Percentiles rank a stretch among this genome's conserved stretches.
phyloP scores from a whole-genome alignment of 2,113 vertebrate species.

The Halichoeres trimaculatus region DNA sequence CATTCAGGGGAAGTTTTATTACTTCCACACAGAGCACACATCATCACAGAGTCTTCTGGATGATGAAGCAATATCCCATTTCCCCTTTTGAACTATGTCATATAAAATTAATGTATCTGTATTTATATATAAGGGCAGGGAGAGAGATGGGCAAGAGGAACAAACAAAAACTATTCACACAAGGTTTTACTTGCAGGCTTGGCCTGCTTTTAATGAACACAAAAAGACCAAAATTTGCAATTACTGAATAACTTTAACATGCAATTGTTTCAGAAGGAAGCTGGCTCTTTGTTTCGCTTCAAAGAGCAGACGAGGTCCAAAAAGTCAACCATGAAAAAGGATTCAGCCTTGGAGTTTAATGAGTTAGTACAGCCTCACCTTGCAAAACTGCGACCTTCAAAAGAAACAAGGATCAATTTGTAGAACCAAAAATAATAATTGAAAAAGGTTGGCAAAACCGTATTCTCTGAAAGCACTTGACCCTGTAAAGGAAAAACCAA shows the following conservation, averaged over 20 bases:
- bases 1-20: conserved; percentile 18
- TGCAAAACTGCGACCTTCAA: conserved; percentile 39
- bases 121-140: conserved; percentile 24
- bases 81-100: conserved; percentile 30
- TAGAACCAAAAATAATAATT: no score
- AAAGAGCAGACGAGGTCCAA: neutral
- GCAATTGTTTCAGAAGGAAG: neutral
- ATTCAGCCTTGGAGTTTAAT: conserved; percentile 20
- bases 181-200: conserved; percentile 18
- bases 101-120: conserved; percentile 28
- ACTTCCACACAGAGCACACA: neutral
- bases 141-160: conserved; percentile 10
- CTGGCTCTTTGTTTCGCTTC: neutral
- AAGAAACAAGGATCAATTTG: conserved; percentile 38
- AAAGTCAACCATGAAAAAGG: conserved; percentile 38
- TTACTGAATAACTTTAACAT: conserved; percentile 30
- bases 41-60: conserved; percentile 8
- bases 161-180: conserved; percentile 16
- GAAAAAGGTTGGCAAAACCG: no score
- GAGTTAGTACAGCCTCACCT: conserved; percentile 49
- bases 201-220: neutral
- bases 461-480: conserved; percentile 35
- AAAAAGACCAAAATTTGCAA: conserved; percentile 20
- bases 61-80: conserved; percentile 14
- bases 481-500: neutral